Evolutionary conservation across 2,113 vertebrate genomes (phyloP).

Genomic region (Vanacampus margaritifer): DNA sequence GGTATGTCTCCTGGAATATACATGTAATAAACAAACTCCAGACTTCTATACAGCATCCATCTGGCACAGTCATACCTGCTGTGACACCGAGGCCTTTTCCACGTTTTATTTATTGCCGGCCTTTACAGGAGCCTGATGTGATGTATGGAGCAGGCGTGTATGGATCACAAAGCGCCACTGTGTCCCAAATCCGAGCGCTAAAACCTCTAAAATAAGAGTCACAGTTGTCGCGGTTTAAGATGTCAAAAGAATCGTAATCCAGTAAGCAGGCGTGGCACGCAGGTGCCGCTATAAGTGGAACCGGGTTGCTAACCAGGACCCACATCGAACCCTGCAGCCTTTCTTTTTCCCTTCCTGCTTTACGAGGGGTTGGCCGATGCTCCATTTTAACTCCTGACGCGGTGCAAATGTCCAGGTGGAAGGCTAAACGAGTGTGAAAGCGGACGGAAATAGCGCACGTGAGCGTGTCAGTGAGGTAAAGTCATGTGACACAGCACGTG

Average conservation of each 20-base stretch:
- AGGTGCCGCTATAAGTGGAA: conserved; percentile 7
- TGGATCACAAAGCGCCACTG: conserved; percentile 19
- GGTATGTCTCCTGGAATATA: conserved; percentile 39
- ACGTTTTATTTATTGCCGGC: conserved; percentile 45
- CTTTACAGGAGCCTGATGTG: conserved; percentile 11
- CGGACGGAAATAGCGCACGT: neutral
- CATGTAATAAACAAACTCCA: conserved; percentile 41
- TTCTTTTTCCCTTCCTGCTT: conserved; percentile 31
- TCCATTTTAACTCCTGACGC: conserved; percentile 20
- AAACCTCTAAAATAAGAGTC: conserved; percentile 43
- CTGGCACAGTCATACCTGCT: conserved; percentile 42
- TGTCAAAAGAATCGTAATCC: conserved; percentile 13
- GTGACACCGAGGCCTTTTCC: conserved; percentile 21
- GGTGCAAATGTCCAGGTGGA: conserved; percentile 13
- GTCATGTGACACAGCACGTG: conserved; percentile 26
- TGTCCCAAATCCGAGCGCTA: conserved; percentile 24
- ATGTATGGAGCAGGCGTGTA: conserved; percentile 3
- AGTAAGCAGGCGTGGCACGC: conserved; percentile 13
- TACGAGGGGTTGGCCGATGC: conserved; percentile 16
- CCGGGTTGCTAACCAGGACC: neutral
- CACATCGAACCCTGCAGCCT: neutral
- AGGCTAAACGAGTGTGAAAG: conserved; percentile 9
- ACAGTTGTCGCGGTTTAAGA: conserved; percentile 24
- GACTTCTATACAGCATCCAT: conserved; percentile 45
- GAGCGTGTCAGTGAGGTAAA: conserved; percentile 13